Conservation (phyloP, 2,888 invertebrate species). For the Heliconius cydno region DNA sequence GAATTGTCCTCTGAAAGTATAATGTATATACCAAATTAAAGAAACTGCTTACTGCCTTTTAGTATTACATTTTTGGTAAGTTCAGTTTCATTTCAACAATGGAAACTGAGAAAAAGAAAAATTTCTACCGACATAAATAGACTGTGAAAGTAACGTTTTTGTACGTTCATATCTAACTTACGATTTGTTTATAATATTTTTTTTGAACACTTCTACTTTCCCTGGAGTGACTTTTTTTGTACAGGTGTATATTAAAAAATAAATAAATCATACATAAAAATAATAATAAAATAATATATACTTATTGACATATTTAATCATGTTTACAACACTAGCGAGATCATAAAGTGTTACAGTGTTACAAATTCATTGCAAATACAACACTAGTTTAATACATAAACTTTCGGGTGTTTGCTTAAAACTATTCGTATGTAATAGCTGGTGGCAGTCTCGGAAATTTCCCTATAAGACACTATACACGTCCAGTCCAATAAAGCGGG, state of each 20-base stretch:
- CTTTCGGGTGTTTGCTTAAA: slow-evolving; percentile 28
- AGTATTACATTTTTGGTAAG: too few species aligned
- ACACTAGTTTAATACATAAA: slow-evolving; percentile 18
- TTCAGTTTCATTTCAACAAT: too few species aligned
- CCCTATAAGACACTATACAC: slow-evolving; percentile 31
- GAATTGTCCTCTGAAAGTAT: background rate
- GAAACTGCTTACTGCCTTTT: too few species aligned
- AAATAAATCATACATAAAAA: too few species aligned
- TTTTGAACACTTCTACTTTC: too few species aligned
- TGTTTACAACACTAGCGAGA: background rate
- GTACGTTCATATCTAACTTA: background rate
- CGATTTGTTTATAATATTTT: background rate
- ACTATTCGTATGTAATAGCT: slow-evolving; percentile 29
- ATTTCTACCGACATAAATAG: background rate
- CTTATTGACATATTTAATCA: background rate
- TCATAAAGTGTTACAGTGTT: background rate
- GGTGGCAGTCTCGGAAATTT: slow-evolving; percentile 24
- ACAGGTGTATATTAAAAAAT: too few species aligned
- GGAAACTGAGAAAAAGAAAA: background rate
- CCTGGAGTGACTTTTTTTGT: too few species aligned
- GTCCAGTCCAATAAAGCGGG: slow-evolving; percentile 35
- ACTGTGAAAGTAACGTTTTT: background rate
- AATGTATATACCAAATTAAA: too few species aligned
- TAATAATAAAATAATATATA: background rate
- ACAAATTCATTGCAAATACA: slow-evolving; percentile 21